These are phyloP conservation scores for Hoplodrina ambigua DNA, from an alignment of 2,888 invertebrate species.

Conservation along the genomic window DNA sequence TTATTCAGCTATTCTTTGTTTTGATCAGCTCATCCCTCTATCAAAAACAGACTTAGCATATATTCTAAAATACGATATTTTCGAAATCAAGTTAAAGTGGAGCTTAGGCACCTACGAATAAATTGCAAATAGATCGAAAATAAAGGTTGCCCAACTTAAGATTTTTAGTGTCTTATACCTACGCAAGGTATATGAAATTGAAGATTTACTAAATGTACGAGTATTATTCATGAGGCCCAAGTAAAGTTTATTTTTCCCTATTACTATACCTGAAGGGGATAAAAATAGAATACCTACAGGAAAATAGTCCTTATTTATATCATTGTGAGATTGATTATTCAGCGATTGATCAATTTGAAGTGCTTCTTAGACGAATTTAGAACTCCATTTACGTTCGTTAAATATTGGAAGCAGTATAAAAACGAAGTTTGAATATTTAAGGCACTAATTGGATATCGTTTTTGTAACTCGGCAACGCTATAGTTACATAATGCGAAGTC, in stretches of 20 bases:
- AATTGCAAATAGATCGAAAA: background rate
- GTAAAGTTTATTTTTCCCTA: too few species aligned
- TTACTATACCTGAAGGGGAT: background rate
- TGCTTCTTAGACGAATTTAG: constrained; percentile 10
- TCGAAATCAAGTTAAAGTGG: background rate
- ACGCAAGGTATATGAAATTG: constrained; percentile 12
- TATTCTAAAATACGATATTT: background rate
- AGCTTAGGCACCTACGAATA: background rate
- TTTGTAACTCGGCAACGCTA: background rate
- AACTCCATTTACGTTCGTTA: background rate
- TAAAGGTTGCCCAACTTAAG: background rate
- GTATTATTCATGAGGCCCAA: constrained; percentile 8
- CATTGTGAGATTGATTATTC: constrained; percentile 6
- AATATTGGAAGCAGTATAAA: constrained; percentile 14
- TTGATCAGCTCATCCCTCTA: background rate
- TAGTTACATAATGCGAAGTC: background rate
- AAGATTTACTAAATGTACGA: background rate
- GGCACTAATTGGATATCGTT: background rate
- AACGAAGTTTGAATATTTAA: background rate
- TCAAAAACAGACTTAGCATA: background rate
- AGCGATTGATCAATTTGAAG: background rate
- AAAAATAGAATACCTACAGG: constrained; percentile 6
- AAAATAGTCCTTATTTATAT: background rate
- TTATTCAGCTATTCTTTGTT: background rate
- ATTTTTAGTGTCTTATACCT: background rate